Evolutionary conservation across 2,113 vertebrate species (phyloP), one percentile per base, ranked within the genome.

Genomic region (Nothocercus nigrocapillus): DNA sequence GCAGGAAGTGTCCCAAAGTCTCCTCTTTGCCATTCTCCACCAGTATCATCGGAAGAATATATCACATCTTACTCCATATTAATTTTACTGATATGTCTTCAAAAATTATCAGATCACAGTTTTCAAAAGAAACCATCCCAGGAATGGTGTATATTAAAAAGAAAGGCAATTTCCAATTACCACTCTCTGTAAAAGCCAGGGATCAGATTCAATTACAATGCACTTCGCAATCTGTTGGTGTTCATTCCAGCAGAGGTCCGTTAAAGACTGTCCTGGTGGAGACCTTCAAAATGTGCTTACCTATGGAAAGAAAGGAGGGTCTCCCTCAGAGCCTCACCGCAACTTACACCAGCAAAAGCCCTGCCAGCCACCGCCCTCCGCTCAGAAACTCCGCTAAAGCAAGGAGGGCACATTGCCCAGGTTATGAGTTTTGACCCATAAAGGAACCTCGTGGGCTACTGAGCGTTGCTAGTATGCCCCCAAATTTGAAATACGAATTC

Each of bases 121-220:
- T 92, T 73, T 70, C 82, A 94, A 70, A 85, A 87, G 45, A 1
- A 91, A 15, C 69, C 64, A 81, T 70, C 76, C 76, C 72, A 81
- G 56, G 64, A 96, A 90, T 18, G n/a, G 61, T 47, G 74, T 42
- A 27, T 42, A 61, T 77, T 88, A 81, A 77, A 88, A 90, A 83
- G 82, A 97, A 94, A 89, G 64, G 69, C 82, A 90, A 93, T 86
- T 95, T 95, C 90, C 90, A 91, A 78, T 88, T 94, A 75, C 85
- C 63, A 85, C 51, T 72, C 68, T 44, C 68, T 82, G 36, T 94
- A 88, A 94, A 97, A 96, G 89, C 67, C 87, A 90, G 88, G 91
- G 91, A 95, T 90, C 92, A 93, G 95, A 95, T 96, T 94, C 90
- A 94, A 94, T 97, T 95, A 96, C 95, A 58, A 80, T 88, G 88